Percentiles rank a stretch among this genome's conserved stretches.
phyloP scores from a whole-genome alignment of 2,113 vertebrate species.

The Thamnaconus septentrionalis region DNA sequence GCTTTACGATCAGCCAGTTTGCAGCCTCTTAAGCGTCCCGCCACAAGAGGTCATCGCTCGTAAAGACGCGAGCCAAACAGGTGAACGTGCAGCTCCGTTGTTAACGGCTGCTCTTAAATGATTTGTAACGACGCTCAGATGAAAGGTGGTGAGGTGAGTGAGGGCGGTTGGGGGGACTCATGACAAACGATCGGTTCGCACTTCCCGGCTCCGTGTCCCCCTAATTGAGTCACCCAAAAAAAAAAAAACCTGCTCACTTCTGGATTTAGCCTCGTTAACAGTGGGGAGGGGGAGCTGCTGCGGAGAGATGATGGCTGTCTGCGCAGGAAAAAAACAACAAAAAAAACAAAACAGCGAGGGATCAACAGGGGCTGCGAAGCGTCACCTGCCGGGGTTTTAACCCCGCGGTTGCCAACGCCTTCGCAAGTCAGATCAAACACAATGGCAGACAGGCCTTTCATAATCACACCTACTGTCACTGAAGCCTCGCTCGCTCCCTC shows the following conservation, averaged over 20 bases:
- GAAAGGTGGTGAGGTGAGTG: neutral
- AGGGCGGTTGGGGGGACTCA: neutral
- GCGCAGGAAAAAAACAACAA: constrained; percentile 9
- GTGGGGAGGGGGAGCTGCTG: constrained; percentile 22
- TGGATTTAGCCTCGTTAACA: constrained; percentile 44
- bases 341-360: constrained; percentile 6
- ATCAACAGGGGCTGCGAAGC: constrained; percentile 62
- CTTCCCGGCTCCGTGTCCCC: constrained; percentile 15
- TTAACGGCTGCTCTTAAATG: constrained; percentile 3
- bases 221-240: constrained; percentile 53
- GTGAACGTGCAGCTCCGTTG: too few relatives aligned
- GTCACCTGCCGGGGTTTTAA: constrained; percentile 71
- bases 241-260: constrained; percentile 29
- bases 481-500: constrained; percentile 12
- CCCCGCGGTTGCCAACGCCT: constrained; percentile 60
- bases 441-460: constrained; percentile 66
- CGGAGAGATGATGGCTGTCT: constrained; percentile 53
- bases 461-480: constrained; percentile 64
- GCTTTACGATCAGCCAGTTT: too few relatives aligned
- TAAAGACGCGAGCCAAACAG: constrained; percentile 12
- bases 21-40: neutral
- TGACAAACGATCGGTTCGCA: constrained; percentile 38
- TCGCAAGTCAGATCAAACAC: constrained; percentile 59
- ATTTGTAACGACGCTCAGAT: neutral
- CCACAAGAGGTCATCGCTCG: constrained; percentile 36